These are phyloP conservation scores for Loripinus fragilis DNA, from an alignment of 2,888 invertebrate species.

Conservation along the genomic window DNA sequence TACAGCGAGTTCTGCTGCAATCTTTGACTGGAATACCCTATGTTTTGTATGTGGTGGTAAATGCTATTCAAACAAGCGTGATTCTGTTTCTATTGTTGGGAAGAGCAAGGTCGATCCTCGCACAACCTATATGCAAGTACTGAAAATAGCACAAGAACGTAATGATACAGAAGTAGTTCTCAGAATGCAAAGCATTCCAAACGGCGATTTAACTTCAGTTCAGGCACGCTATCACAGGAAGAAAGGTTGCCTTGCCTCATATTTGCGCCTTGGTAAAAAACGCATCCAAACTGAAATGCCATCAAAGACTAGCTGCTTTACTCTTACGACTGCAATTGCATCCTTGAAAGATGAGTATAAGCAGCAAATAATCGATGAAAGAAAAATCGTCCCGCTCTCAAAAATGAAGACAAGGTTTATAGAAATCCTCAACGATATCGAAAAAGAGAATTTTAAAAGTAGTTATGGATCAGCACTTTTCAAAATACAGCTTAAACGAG, in stretches of 20 bases:
- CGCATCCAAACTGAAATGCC: background rate
- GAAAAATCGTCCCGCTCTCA: background rate
- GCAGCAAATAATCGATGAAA: background rate
- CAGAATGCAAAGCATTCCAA: constrained; percentile 9
- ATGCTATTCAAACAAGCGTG: constrained; percentile 19
- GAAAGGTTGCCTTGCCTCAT: constrained; percentile 1
- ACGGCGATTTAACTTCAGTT: constrained; percentile 25
- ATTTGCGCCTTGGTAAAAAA: background rate
- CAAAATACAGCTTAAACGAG: background rate
- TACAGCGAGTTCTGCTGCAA: background rate
- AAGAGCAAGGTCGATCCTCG: background rate
- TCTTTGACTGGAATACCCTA: constrained; percentile 10
- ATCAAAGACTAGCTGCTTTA: background rate
- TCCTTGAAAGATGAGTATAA: background rate
- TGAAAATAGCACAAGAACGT: background rate
- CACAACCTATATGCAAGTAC: constrained; percentile 1
- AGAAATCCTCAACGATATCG: background rate
- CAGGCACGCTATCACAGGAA: constrained; percentile 29
- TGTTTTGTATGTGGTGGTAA: constrained; percentile 29
- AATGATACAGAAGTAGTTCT: background rate
- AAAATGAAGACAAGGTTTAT: background rate
- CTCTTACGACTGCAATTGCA: background rate
- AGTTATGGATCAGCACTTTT: background rate
- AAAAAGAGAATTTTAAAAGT: background rate
- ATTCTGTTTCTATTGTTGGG: constrained; percentile 3